Base-by-base conservation (phyloP, 2,797 vertebrate species). In the Sebastes minor region DNA sequence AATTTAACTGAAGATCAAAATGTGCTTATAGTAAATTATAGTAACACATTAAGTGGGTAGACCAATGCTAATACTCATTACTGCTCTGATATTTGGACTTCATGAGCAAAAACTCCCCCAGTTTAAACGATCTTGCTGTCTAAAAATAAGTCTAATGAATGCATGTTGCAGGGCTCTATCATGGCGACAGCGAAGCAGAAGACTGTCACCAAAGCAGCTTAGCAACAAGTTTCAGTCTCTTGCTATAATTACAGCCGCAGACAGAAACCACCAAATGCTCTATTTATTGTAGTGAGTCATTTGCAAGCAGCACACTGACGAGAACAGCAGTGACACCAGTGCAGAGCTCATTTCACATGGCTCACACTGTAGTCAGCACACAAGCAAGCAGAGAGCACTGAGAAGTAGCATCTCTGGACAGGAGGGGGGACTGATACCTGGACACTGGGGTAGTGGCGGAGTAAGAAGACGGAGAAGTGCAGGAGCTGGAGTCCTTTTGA, bases 341-440 rank as follows among this genome's bases (percentile, higher is more conserved):
- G 13, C 16, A 20, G 25, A 46, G 10, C 8, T 57, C 7, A 33
- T 25, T 33, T 81, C 27, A 59, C 12, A 33, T 13, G 20, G 8
- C 25, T 38, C 30, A 52, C 1, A 49, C 16, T 28, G 18, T 2
- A 5, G 23, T 7, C 22, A 63, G n/a, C 28, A 20, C 8, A 57
- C n/a, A 22, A 59, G 42, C 42, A 46, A 61, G 32, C 9, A 28
- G 46, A 63, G 22, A 23, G 18, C 2, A 22, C 27, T 38, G 6
- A 76, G n/a, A 8, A 35, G 20, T 4, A 18, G 14, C 20, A 49
- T 13, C 2, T 20, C 1, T 1, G 8, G 66, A 67, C 18, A 18
- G 22, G n/a, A 32, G 18, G 23, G 22, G 3, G 11, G 8, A 64
- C 6, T n/a, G 8, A 71, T 89, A 94, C 92, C 93, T 94, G 86